Conservation (phyloP, 2,113 vertebrate genomes). For the Gnathonemus longibarbis region DNA sequence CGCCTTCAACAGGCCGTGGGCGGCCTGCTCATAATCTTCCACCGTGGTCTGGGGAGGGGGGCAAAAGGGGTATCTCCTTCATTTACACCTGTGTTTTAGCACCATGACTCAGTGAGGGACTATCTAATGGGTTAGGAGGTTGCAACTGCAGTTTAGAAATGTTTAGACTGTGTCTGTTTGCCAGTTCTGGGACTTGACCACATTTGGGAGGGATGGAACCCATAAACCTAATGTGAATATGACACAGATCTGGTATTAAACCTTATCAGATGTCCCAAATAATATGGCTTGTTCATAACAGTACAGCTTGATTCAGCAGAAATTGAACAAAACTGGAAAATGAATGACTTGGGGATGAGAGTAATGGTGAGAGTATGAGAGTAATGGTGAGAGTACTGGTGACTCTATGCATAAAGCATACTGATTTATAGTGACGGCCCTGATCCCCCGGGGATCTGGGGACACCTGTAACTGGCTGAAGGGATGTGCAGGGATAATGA, state of each 20-base stretch:
- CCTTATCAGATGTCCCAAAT: not conserved
- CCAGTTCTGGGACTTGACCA: not conserved
- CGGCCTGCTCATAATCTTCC: conserved; percentile 90
- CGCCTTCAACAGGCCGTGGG: conserved; percentile 76
- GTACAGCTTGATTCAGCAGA: not conserved
- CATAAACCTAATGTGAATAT: not conserved
- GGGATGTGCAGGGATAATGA: not conserved
- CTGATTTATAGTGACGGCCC: not conserved
- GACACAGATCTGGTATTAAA: not conserved
- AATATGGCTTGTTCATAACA: not conserved
- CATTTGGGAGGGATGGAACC: not conserved
- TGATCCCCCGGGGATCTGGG: not conserved
- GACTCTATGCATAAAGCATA: not conserved
- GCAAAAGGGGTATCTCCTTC: not conserved
- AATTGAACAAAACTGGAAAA: not conserved
- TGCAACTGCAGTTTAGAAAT: not conserved
- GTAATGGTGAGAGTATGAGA: not conserved
- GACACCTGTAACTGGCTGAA: not conserved
- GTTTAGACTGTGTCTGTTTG: not conserved
- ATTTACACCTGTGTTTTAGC: not conserved
- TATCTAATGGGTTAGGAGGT: not conserved
- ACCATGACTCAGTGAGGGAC: not conserved
- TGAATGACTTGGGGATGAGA: not conserved
- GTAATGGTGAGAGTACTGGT: not conserved
- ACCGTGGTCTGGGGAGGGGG: conserved; percentile 75